Conservation (phyloP, 1,140 invertebrate genomes). For the Drosophila insularis region DNA sequence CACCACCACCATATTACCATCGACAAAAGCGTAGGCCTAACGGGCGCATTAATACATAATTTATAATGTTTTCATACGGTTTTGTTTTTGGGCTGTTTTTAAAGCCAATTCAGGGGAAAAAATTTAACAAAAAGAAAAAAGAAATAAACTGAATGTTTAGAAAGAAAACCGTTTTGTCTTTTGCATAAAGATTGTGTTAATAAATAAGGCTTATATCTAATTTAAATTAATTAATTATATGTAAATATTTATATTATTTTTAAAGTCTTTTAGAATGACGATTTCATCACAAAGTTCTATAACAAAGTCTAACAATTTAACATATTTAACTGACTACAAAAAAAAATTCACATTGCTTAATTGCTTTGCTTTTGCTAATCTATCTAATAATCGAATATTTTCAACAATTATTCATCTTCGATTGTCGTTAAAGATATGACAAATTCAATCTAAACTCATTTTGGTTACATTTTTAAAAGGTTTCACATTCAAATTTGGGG, state of each 20-base stretch:
- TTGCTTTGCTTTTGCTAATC: background rate
- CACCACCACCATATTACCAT: constrained; percentile 23
- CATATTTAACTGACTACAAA: constrained; percentile 3
- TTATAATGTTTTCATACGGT: constrained; percentile 79
- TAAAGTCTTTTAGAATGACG: too few relatives aligned
- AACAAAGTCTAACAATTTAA: background rate
- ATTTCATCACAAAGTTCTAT: too few relatives aligned
- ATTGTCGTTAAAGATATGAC: too few relatives aligned
- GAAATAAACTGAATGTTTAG: background rate
- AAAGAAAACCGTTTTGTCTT: background rate
- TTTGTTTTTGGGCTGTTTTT: constrained; percentile 43
- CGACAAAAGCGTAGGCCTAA: constrained; percentile 41
- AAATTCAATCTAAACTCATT: background rate
- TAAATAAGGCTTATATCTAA: background rate
- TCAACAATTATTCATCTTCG: background rate
- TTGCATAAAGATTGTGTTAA: background rate
- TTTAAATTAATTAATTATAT: background rate
- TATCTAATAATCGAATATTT: background rate
- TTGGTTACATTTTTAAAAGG: background rate
- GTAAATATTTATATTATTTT: background rate
- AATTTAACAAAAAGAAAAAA: background rate
- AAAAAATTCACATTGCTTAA: constrained; percentile 1
- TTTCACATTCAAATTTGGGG: background rate
- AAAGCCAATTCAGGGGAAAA: constrained; percentile 13
- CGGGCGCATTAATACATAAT: constrained; percentile 80